Evolutionary conservation across 2,797 vertebrate species (phyloP), one percentile per base, ranked within the genome.

Genomic region (Okamejei kenojei): DNA sequence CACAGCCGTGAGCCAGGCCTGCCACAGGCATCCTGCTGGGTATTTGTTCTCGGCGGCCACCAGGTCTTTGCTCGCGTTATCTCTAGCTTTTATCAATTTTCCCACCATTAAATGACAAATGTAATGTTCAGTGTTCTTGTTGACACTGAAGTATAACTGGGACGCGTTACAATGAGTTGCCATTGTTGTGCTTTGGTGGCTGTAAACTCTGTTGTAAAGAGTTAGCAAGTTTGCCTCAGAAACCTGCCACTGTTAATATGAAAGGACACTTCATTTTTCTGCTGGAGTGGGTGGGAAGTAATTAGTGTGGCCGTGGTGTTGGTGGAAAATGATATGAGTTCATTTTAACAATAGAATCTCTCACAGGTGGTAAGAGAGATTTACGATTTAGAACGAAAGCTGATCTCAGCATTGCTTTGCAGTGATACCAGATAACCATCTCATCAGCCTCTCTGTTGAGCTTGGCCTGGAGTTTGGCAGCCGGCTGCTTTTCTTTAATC

Each of bases 61-160:
- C 45, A 0, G 45, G 45, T 54, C 45, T 54, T 54, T 54, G 45
- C 45, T 54, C 45, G 6, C 5, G 21, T 91, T 91, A 91, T 73
- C 26, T 73, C n/a, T 65, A 73, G 68, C 90, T 74, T 73, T 73
- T 91, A 73, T 91, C 82, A 17, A 91, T 91, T 91, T 54, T 65
- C 10, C 19, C 73, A 74, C 45, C 74, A 26, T 74, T 73, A 45
- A 54, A 74, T 54, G 38, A 71, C 90, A 91, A 91, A 91, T 45
- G 90, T 54, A 91, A 45, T 71, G 65, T 91, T 84, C 61, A 13
- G 38, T 74, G 73, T 63, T 71, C 38, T 91, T 91, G 35, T 65
- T 91, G 88, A 45, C 68, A 91, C 73, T 38, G 65, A 74, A 38
- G 32, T 91, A 35, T 26, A 54, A 74, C 68, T 65, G 35, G 65